Percentiles rank a stretch among this genome's conserved stretches.
These are phyloP conservation scores for Margarornis squamiger DNA, from an alignment of 2,797 vertebrate genomes.

Conservation along the genomic window DNA sequence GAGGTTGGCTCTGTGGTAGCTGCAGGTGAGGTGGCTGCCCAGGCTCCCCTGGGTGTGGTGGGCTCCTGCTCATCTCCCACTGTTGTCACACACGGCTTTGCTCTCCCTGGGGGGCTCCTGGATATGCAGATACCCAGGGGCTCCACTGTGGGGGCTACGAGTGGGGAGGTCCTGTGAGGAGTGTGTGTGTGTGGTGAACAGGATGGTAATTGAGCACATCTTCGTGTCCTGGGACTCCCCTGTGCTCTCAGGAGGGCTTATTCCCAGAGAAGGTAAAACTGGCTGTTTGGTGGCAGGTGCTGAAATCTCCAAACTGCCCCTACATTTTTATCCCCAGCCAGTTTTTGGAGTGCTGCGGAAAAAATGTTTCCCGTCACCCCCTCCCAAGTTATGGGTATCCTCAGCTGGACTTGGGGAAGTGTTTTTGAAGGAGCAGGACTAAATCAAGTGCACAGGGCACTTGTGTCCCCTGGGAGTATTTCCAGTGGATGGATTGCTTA, in stretches of 20 bases:
- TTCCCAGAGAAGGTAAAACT: not conserved
- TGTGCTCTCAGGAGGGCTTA: accelerated
- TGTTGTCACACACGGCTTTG: not conserved
- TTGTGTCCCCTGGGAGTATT: not conserved
- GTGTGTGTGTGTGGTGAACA: not conserved
- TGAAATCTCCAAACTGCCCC: not conserved
- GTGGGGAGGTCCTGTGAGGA: not conserved
- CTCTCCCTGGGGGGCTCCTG: accelerated
- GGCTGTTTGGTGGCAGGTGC: not conserved
- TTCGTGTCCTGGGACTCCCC: not conserved
- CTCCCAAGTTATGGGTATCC: not conserved
- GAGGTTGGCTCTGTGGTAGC: not conserved
- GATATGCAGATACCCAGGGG: not conserved
- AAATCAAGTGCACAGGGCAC: accelerated
- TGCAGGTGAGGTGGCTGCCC: not conserved
- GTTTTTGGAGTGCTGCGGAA: not conserved
- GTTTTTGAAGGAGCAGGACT: not conserved
- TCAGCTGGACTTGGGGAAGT: not conserved
- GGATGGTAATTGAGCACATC: not conserved
- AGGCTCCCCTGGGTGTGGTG: accelerated
- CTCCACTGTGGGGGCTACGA: not conserved
- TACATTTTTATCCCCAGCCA: accelerated
- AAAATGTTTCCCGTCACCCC: not conserved
- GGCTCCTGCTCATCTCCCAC: not conserved
- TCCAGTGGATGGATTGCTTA: not conserved